A percentile compares a stretch with the other conserved stretches of the same genome.
Evolutionary conservation across 2,888 invertebrate species (phyloP).

Genomic region (Drosophila mimica): DNA sequence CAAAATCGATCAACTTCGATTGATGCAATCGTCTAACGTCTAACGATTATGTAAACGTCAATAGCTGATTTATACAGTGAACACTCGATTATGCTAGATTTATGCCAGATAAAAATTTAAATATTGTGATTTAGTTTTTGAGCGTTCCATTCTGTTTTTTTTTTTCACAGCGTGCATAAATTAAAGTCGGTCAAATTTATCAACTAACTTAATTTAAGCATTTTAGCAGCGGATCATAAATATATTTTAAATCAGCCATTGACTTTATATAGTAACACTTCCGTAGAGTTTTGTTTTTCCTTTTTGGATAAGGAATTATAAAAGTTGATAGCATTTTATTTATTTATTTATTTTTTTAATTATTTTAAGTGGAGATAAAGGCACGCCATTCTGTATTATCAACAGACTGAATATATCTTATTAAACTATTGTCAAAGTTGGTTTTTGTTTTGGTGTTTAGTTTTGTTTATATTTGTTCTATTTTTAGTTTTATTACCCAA

Average conservation of each 20-base stretch:
- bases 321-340: not conserved
- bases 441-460: not conserved
- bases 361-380: not conserved
- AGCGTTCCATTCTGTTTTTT: not conserved
- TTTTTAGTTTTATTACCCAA: not conserved
- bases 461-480: not conserved
- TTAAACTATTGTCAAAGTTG: not conserved
- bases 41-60: conserved; percentile 47
- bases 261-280: not conserved
- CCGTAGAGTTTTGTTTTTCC: not conserved
- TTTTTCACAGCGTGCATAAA: not conserved
- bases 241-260: not conserved
- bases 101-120: not conserved
- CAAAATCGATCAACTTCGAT: conserved; percentile 61
- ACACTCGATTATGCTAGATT: conserved; percentile 18
- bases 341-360: not conserved
- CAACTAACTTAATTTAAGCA: not conserved
- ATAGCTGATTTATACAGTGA: conserved; percentile 37
- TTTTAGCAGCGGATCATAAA: not conserved
- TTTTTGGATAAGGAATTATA: not conserved
- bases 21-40: conserved; percentile 39
- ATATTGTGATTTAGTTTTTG: not conserved
- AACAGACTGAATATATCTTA: not conserved
- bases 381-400: too few species aligned
- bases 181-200: not conserved